Conservation (phyloP, 2,113 vertebrate species). For the Anser cygnoides region DNA sequence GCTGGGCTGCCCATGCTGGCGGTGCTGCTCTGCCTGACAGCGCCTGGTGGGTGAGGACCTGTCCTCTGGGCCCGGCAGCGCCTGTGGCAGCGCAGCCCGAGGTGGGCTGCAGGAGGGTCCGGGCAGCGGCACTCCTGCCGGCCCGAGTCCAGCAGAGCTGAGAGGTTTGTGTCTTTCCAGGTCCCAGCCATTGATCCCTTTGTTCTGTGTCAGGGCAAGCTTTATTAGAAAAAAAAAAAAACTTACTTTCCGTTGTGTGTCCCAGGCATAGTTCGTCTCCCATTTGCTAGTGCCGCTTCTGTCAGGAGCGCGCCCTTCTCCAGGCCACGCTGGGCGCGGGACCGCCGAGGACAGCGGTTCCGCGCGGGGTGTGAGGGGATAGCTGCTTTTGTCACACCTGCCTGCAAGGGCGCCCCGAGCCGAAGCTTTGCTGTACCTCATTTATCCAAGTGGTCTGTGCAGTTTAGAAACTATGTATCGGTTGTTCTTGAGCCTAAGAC, state of each 20-base stretch:
- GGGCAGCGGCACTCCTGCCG: neutral
- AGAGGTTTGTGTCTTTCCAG: neutral
- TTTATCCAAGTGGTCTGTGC: slow-evolving; percentile 1
- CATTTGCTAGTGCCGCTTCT: neutral
- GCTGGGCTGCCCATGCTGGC: too few species aligned
- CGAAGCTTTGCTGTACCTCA: neutral
- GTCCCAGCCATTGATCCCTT: neutral
- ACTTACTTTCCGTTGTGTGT: neutral
- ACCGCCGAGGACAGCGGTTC: neutral
- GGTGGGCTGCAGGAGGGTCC: neutral
- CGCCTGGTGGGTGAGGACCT: neutral
- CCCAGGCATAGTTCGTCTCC: neutral
- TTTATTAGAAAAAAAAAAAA: neutral
- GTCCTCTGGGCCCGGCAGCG: neutral
- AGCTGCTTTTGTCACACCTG: neutral
- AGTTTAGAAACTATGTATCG: neutral
- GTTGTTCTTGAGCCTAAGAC: slow-evolving; percentile 32
- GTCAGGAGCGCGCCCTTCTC: neutral
- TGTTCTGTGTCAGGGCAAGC: neutral
- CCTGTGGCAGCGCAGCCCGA: neutral
- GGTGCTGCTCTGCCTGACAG: neutral
- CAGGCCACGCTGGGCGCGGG: neutral
- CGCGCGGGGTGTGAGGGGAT: slow-evolving; percentile 21
- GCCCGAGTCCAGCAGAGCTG: neutral
- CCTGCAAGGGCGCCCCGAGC: neutral